phyloP scores from a whole-genome alignment of 2,113 vertebrate species.

The Gopherus flavomarginatus region DNA sequence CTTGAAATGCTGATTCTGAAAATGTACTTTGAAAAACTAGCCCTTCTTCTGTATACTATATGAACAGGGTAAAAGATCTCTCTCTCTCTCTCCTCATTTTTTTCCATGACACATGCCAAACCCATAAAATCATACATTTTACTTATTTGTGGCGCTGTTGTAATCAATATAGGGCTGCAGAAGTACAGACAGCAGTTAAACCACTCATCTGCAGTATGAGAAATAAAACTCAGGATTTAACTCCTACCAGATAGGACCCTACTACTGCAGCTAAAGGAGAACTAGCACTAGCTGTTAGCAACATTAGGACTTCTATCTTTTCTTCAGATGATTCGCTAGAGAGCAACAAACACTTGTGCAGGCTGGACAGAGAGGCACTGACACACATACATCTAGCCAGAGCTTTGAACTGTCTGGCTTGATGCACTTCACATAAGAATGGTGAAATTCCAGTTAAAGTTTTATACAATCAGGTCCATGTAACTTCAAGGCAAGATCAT shows the following conservation, averaged over 20 bases:
- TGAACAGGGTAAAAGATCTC: background rate
- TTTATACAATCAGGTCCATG: background rate
- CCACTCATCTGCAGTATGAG: background rate
- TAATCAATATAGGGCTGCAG: background rate
- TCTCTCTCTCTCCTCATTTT: background rate
- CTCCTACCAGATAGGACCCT: background rate
- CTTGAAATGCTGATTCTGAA: background rate
- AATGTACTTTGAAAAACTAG: background rate
- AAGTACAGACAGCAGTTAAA: background rate
- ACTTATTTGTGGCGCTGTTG: background rate
- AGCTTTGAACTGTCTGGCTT: background rate
- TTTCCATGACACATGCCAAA: background rate
- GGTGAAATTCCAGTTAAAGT: background rate
- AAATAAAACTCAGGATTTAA: background rate
- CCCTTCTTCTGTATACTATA: background rate
- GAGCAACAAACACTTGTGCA: background rate
- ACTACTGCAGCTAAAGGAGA: background rate
- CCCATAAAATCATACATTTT: background rate
- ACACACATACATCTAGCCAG: background rate
- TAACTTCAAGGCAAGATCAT: background rate
- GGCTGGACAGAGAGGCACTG: background rate
- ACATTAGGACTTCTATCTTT: background rate
- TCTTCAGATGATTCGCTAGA: background rate
- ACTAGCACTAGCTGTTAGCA: background rate
- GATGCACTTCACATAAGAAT: background rate